These are phyloP conservation scores for Nasonia oneida DNA, from an alignment of 2,888 invertebrate genomes.

Conservation along the genomic window DNA sequence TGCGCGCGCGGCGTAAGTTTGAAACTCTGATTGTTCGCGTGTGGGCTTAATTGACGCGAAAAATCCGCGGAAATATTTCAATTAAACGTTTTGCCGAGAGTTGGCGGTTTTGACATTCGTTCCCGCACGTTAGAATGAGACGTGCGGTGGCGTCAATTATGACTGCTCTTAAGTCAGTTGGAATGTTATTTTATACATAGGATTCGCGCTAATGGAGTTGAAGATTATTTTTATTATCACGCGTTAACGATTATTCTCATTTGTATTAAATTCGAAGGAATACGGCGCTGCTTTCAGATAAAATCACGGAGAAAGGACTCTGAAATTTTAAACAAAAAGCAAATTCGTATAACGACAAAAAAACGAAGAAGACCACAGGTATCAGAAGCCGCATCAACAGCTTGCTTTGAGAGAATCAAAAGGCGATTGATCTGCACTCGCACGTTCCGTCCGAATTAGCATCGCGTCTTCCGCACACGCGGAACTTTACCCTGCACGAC, in stretches of 20 bases:
- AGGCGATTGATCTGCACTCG: background rate
- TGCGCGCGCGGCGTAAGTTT: background rate
- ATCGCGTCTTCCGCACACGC: background rate
- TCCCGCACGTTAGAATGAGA: background rate
- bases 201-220: too few relatives aligned
- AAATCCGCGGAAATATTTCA: conserved; percentile 31
- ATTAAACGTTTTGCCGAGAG: background rate
- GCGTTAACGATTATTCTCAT: too few relatives aligned
- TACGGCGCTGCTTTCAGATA: too few relatives aligned
- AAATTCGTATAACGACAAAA: background rate
- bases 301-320: background rate
- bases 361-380: background rate
- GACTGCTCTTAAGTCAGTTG: background rate
- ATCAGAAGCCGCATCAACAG: background rate
- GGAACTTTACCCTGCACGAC: background rate
- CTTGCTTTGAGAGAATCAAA: background rate
- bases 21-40: conserved; percentile 35
- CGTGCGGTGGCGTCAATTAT: background rate
- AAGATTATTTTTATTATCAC: too few relatives aligned
- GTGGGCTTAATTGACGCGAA: conserved; percentile 34
- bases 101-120: background rate
- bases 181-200: too few relatives aligned
- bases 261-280: background rate
- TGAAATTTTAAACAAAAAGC: background rate
- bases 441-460: background rate